Evolutionary conservation across 2,888 invertebrate species (phyloP), one percentile per base, ranked within the genome.

Genomic region (Phrixothrix hirtus): DNA sequence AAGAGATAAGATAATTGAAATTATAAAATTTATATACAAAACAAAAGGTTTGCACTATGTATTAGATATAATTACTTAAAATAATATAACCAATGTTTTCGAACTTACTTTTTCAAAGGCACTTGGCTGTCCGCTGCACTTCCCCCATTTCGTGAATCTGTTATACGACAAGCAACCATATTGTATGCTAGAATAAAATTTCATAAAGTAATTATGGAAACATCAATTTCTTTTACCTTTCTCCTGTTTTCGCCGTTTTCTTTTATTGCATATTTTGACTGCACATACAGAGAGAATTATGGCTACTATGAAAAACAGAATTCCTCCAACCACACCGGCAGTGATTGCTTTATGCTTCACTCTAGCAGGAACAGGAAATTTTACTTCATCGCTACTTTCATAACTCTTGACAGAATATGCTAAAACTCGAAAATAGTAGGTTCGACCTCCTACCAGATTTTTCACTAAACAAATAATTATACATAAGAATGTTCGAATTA

Each of bases 131-230:
- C 84, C 78, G 87, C 84, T 78, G 83, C 81, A 78, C 83, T 78
- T 72, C 82, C 81, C 72, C 93, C 92, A 79, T 93, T 93, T 80
- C 94, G 88, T 72, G 92, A 86, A 80, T 95, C 94, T 69, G 93
- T 92, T 77, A 94, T 89, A 77, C 95, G 88, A 85, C 94, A 94
- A 79, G 95, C 92, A 84, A 95, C 95, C 94, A 95, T 93, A 84
- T 93, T 94, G 86, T 95, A 95, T 82, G 93, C 95, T 95, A 88
- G 79, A 90, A 89, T 78, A 35, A 45, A 46, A 50, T 15, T 15
- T 10, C 26, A 26, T 42, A 15, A 15, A 36, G 30, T 41, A 25
- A 32, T 9, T 29, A 14, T 10, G 27, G 13, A 11, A 31, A 21
- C 35, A 39, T 32, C 45, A 39, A 21, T 36, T 35, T 26, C 31